Percentiles rank a stretch among this genome's conserved stretches.
These are phyloP conservation scores for Prietella phreatophila DNA, from an alignment of 2,113 vertebrate genomes.

Conservation along the genomic window DNA sequence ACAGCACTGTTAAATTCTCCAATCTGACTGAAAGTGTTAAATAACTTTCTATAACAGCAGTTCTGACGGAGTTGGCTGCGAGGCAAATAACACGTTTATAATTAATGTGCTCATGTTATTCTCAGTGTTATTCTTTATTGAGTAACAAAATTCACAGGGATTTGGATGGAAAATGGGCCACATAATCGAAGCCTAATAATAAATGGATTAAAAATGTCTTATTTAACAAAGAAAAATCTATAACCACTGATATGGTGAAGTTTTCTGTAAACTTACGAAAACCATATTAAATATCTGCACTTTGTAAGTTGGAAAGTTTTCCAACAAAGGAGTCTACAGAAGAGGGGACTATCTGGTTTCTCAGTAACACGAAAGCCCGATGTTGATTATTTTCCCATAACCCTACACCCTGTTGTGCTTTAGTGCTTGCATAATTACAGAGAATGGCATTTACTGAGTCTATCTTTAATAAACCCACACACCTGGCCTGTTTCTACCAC, in stretches of 20 bases:
- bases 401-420: neutral
- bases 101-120: neutral
- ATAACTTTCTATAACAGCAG: neutral
- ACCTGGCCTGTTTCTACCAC: neutral
- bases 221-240: neutral
- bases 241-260: neutral
- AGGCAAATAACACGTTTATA: neutral
- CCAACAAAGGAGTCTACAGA: neutral
- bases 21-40: neutral
- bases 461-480: conserved; percentile 8
- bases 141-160: neutral
- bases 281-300: neutral
- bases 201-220: neutral
- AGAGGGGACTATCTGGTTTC: neutral
- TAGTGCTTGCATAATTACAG: conserved; percentile 3
- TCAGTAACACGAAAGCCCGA: neutral
- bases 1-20: neutral
- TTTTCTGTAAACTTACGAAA: neutral
- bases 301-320: neutral
- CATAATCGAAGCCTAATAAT: neutral
- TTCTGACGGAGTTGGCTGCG: neutral
- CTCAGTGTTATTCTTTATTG: neutral
- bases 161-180: neutral
- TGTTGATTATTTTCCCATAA: neutral
- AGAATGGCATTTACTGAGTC: neutral